A percentile compares a stretch with the other conserved stretches of the same genome.
Evolutionary conservation across 2,888 invertebrate genomes (phyloP).

Genomic region (Diabrotica balteata): DNA sequence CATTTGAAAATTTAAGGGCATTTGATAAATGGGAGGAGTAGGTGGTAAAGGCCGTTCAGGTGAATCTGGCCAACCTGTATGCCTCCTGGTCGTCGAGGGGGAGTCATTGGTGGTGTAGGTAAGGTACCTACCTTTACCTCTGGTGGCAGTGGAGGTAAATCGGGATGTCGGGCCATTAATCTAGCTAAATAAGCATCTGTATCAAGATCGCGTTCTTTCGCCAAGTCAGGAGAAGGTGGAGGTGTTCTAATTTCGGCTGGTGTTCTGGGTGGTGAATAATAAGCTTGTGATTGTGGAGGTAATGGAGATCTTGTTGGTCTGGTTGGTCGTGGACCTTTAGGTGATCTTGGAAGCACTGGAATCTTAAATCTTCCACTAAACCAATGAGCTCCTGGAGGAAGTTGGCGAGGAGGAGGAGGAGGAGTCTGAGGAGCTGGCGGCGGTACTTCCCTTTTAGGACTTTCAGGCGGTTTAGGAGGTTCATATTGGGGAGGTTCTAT

Average conservation of each 20-base stretch:
- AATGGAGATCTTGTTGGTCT: no score
- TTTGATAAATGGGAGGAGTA: not conserved
- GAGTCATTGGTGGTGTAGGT: not conserved
- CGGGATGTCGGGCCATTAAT: not conserved
- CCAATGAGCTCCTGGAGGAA: no score
- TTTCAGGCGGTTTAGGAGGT: not conserved
- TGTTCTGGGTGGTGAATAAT: no score
- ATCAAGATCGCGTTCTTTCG: not conserved
- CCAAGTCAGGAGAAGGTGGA: no score
- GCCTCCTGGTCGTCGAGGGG: not conserved
- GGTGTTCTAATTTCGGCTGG: no score
- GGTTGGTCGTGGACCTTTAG: no score
- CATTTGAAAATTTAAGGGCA: not conserved
- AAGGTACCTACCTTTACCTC: not conserved
- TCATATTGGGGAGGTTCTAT: no score
- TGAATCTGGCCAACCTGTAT: constrained; percentile 1
- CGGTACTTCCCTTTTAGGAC: not conserved
- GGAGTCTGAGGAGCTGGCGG: no score
- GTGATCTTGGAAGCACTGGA: no score
- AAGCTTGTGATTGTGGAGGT: no score
- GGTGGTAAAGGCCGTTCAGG: not conserved
- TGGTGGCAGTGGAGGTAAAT: constrained; percentile 7
- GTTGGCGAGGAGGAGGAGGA: no score
- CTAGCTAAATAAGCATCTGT: constrained; percentile 10
- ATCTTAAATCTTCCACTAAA: no score